Evolutionary conservation across 2,113 vertebrate species (phyloP).

Genomic region (Bungarus multicinctus): DNA sequence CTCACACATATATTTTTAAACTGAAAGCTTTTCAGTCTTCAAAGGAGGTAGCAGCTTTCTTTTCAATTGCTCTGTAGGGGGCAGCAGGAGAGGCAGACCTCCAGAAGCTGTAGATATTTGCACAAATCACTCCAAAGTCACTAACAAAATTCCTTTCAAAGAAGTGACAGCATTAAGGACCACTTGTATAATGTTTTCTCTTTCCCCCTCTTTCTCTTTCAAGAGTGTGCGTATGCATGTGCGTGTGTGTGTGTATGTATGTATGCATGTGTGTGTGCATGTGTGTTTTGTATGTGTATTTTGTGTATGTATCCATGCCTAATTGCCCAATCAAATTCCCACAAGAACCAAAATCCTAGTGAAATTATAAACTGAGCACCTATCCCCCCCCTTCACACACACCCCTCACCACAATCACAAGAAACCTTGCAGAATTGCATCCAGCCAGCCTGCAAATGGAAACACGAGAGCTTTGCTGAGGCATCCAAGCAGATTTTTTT

Average conservation of each 20-base stretch:
- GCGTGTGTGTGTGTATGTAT: no score
- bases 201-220: background rate
- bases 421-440: background rate
- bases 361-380: background rate
- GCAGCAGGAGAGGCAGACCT: background rate
- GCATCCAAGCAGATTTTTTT: background rate
- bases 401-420: background rate
- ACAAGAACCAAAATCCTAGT: background rate
- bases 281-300: background rate
- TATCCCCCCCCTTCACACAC: background rate
- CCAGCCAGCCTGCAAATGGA: background rate
- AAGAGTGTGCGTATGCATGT: background rate
- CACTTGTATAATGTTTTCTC: background rate
- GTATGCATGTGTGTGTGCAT: no score
- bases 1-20: slow-evolving; percentile 15
- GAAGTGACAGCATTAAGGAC: background rate
- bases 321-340: background rate
- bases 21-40: slow-evolving; percentile 14
- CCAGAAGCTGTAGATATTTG: background rate
- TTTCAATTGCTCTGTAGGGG: slow-evolving; percentile 5
- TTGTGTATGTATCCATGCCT: background rate
- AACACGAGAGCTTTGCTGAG: background rate
- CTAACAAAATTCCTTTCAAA: slow-evolving; percentile 4
- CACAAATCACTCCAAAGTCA: background rate
- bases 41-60: slow-evolving; percentile 3